Conservation (phyloP, 2,797 vertebrate genomes). For the Echeneis naucrates region DNA sequence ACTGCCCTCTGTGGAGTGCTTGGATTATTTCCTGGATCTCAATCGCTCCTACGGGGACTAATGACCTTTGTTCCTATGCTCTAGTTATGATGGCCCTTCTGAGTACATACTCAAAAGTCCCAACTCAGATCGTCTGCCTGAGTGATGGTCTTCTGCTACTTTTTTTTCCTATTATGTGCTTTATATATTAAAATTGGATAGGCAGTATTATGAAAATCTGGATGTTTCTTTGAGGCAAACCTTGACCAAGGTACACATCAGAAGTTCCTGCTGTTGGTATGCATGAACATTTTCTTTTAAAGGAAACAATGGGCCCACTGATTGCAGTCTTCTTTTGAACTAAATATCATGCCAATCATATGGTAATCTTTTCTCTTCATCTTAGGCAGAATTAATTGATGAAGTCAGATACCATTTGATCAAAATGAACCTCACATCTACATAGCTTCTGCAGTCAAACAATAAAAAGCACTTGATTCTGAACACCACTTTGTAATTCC, state of each 20-base stretch:
- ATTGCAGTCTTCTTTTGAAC: constrained; percentile 37
- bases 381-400: constrained; percentile 26
- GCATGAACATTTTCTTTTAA: constrained; percentile 16
- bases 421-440: constrained; percentile 27
- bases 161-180: constrained; percentile 32
- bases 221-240: constrained; percentile 9
- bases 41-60: constrained; percentile 62
- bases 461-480: constrained; percentile 30
- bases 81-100: constrained; percentile 70
- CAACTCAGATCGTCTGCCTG: constrained; percentile 46
- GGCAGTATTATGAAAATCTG: constrained; percentile 19
- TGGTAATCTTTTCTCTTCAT: neutral
- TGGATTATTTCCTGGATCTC: constrained; percentile 64
- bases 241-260: constrained; percentile 14
- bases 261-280: constrained; percentile 1
- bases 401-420: constrained; percentile 34
- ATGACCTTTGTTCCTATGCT: constrained; percentile 72
- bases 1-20: constrained; percentile 65
- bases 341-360: constrained; percentile 29
- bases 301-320: neutral
- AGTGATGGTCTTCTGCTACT: constrained; percentile 43
- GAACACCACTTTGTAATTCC: constrained; percentile 14
- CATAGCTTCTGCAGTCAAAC: constrained; percentile 5
- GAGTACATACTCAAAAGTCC: constrained; percentile 55
- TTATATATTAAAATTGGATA: constrained; percentile 31